Conservation (phyloP, 2,113 vertebrate genomes). For the Pholis gunnellus region DNA sequence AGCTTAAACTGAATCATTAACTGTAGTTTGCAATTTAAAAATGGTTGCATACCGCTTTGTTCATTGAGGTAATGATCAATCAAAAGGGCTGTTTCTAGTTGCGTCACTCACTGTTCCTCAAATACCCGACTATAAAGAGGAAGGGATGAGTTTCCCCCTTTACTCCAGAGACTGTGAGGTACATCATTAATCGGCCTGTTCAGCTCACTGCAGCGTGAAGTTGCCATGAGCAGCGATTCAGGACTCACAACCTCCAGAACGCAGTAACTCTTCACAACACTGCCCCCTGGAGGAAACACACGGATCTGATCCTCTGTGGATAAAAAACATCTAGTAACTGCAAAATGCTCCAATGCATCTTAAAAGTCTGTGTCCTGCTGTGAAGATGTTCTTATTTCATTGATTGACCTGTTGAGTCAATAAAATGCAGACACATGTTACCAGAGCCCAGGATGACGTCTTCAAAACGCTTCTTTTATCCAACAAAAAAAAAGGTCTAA, state of each 20-base stretch:
- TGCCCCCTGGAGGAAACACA: conserved; percentile 73
- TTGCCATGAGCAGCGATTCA: background rate
- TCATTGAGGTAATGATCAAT: background rate
- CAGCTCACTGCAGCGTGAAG: background rate
- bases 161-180: background rate
- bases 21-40: background rate
- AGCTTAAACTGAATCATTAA: background rate
- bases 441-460: background rate
- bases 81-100: background rate
- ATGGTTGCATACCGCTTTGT: background rate
- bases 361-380: background rate
- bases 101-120: background rate
- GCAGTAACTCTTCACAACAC: conserved; percentile 50
- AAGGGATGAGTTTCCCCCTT: background rate
- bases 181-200: background rate
- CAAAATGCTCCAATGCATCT: background rate
- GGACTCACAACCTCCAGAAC: background rate
- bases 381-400: background rate
- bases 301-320: background rate
- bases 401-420: background rate
- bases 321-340: background rate
- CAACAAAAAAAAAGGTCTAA: background rate
- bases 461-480: background rate
- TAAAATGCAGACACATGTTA: background rate
- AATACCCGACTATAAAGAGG: rapidly evolving